Percentiles rank a stretch among this genome's conserved stretches.
phyloP scores from a whole-genome alignment of 2,113 vertebrate species.

The Machaerirhynchus nigripectus region DNA sequence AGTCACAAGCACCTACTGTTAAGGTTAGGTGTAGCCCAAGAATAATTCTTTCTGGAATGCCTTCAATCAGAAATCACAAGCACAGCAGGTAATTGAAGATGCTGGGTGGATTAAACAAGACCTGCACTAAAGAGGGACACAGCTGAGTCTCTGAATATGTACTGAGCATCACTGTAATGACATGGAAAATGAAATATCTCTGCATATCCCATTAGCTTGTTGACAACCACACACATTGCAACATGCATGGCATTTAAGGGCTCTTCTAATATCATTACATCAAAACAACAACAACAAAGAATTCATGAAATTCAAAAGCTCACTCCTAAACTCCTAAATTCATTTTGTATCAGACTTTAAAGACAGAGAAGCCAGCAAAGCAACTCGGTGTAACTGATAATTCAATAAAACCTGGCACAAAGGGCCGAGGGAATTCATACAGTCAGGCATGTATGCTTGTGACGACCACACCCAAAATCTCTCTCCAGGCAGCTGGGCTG shows the following conservation, averaged over 20 bases:
- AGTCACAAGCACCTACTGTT: neutral
- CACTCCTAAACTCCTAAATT: neutral
- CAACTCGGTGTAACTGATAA: neutral
- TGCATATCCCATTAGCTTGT: neutral
- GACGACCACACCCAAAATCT: neutral
- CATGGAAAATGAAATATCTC: neutral
- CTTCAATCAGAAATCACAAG: neutral
- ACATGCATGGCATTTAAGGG: neutral
- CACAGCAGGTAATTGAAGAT: neutral
- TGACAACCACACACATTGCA: neutral
- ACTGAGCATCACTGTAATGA: neutral
- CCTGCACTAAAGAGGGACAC: neutral
- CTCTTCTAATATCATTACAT: neutral
- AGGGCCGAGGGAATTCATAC: neutral
- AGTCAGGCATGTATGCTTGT: neutral
- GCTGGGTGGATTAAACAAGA: neutral
- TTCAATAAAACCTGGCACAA: neutral
- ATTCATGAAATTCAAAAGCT: neutral
- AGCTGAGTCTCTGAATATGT: neutral
- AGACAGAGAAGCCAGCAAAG: neutral
- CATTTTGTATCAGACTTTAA: neutral
- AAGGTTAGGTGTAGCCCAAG: neutral
- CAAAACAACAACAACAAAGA: neutral
- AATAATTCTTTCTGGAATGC: neutral
- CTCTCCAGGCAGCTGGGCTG: neutral